Percentiles rank a stretch among this genome's conserved stretches.
These are phyloP conservation scores for Torymus texanus DNA, from an alignment of 2,888 invertebrate species.

Conservation along the genomic window DNA sequence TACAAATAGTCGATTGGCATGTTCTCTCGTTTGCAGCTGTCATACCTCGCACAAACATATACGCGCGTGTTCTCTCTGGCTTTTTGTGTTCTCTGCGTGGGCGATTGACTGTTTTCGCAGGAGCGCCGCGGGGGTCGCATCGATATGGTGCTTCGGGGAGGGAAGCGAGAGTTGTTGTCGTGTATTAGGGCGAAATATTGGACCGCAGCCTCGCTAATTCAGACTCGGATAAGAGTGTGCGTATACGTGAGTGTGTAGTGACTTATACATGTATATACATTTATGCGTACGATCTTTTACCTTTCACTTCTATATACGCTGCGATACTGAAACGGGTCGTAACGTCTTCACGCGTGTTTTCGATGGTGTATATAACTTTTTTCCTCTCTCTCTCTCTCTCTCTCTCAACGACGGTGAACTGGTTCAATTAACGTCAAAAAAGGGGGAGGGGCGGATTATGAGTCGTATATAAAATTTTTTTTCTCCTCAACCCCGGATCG, in stretches of 20 bases:
- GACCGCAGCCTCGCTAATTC: slow-evolving; percentile 63
- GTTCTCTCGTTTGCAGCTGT: slow-evolving; percentile 66
- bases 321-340: slow-evolving; percentile 31
- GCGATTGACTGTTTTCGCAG: no score
- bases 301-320: slow-evolving; percentile 26
- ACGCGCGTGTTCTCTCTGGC: slow-evolving; percentile 64
- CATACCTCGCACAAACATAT: slow-evolving; percentile 49
- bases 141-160: no score
- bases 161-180: not conserved
- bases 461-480: not conserved
- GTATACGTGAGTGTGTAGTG: slow-evolving; percentile 60
- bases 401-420: not conserved
- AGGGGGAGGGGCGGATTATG: no score
- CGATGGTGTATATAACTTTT: no score
- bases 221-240: slow-evolving; percentile 55
- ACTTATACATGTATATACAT: slow-evolving; percentile 22
- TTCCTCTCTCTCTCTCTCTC: slow-evolving; percentile 6
- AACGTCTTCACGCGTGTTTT: not conserved
- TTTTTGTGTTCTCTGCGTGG: slow-evolving; percentile 60
- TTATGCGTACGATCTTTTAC: slow-evolving; percentile 1
- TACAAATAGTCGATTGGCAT: slow-evolving; percentile 63
- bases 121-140: no score
- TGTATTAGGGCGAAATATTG: slow-evolving; percentile 69
- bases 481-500: not conserved
- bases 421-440: no score